Base-by-base conservation (phyloP, 2,797 vertebrate genomes). In the Schizothorax lantsangensis region DNA sequence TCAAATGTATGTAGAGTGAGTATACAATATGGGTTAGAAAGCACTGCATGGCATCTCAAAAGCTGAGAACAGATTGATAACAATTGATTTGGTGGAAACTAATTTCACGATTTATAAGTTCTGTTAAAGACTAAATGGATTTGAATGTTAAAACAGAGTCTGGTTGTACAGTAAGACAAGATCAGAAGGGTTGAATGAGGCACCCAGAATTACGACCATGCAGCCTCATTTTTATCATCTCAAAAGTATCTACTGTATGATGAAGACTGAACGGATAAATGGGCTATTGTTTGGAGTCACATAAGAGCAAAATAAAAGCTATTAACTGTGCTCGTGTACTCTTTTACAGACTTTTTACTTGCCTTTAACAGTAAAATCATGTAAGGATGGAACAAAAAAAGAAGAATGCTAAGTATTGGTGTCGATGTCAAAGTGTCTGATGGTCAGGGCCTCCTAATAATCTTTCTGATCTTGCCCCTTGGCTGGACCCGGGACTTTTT, bases 381-480 rank as follows among this genome's bases (percentile, higher is more conserved):
- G 19, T 23, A 87, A 85, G 17, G 33, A 92, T 90, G 89, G 79
- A 90, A 19, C 21, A 91, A 90, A 92, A 91, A 84, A 93, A 89
- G 88, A 91, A 88, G 91, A 87, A 85, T n/a, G 43, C 21, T 57
- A 49, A 64, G 74, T 38, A 45, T 5, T 89, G 74, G 36, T 73
- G 54, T 81, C 85, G 83, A 71, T 85, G 86, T 77, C 59, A 88
- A 89, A 91, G 91, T 92, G 82, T 33, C 88, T 94, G 89, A 95
- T 91, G 90, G 83, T 90, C 90, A 90, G 91, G 93, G 92, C 95
- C 95, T 95, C 94, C 95, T 94, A 91, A 93, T 94, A 94, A 98
- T 97, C 96, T 97, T 97, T 96, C 96, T 97, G 95, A 97, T 96
- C 96, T 97, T 97, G 95, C 96, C 95, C 94, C 96, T 95, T 6